Percentiles rank a stretch among this genome's conserved stretches.
Evolutionary conservation across 2,797 vertebrate species (phyloP).

Genomic region (Chelonia mydas): DNA sequence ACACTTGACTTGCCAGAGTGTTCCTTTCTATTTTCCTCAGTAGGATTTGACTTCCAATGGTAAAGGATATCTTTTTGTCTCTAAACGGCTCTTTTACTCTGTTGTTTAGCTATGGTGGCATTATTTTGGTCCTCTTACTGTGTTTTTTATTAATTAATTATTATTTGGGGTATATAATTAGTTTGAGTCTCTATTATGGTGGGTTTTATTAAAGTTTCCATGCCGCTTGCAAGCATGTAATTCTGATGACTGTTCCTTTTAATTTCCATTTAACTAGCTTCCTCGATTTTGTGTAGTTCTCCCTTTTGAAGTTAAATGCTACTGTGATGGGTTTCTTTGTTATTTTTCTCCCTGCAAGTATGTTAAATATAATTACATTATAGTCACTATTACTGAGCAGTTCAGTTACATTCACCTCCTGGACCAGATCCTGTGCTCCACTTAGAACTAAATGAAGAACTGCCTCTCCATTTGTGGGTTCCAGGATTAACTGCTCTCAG

Average conservation of each 20-base stretch:
- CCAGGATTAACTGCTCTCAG: neutral
- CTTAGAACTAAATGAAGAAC: neutral
- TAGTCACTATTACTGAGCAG: neutral
- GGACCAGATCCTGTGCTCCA: neutral
- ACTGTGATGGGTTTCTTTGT: neutral
- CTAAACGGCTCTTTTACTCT: neutral
- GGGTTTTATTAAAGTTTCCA: neutral
- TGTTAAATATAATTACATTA: neutral
- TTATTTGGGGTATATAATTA: neutral
- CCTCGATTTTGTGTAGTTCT: neutral
- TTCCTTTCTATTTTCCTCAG: neutral
- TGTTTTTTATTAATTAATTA: neutral
- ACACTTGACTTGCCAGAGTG: neutral
- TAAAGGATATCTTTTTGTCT: neutral
- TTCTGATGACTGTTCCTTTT: neutral
- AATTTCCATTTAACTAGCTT: neutral
- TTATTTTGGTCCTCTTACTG: neutral
- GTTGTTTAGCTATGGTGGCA: neutral
- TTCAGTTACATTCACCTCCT: neutral
- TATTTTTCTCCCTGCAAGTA: neutral
- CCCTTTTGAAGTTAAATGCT: neutral
- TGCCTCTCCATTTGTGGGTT: neutral
- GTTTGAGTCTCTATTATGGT: neutral
- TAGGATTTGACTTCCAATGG: neutral
- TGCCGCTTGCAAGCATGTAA: neutral